Evolutionary conservation across 2,797 vertebrate genomes (phyloP), one percentile per base, ranked within the genome.

Genomic region (Gallinago stenura): DNA sequence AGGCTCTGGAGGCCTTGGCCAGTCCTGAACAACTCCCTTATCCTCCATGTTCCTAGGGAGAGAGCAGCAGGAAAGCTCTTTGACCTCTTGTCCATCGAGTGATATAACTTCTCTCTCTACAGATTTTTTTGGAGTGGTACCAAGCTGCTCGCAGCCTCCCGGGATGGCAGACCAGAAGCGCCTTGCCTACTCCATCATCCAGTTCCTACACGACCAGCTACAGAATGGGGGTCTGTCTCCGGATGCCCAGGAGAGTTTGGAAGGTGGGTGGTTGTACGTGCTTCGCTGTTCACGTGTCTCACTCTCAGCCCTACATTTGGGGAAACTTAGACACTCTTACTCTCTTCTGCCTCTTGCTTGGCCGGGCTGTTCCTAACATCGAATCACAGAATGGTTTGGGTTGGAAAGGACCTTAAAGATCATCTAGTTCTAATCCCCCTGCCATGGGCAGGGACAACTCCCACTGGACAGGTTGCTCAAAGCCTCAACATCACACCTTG

Each of bases 201-300:
- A 98, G 89, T 99, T 99, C 95, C 98, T 99, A 12, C 99, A 99
- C 0, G 98, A 98, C n/a, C 99, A 99, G 97, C 98, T 99, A 2
- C 98, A 98, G 66, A 97, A 98, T 0, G 99, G 99, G 2, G 96
- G 87, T 9, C 98, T 99, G 83, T 98, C 98, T 1, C 98, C 99
- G 0, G 99, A 99, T 0, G 99, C 99, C 37, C 99, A 99, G 97
- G 99, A 99, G 97, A 99, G 99, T 94, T 94, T 99, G 92, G 99
- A 99, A 98, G 99, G 99, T 99, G 80, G 89, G 93, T 80, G 61
- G 11, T 3, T 22, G n/a, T 6, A 3, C 5, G 8, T 0, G 1
- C 35, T 19, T 33, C 51, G 22, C 53, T 28, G 3, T 12, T 37
- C 4, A 0, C 4, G 6, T 0, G 0, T 25, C 16, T 10, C 5